Base-by-base conservation (phyloP, 2,113 vertebrate species). In the Mesocricetus auratus region DNA sequence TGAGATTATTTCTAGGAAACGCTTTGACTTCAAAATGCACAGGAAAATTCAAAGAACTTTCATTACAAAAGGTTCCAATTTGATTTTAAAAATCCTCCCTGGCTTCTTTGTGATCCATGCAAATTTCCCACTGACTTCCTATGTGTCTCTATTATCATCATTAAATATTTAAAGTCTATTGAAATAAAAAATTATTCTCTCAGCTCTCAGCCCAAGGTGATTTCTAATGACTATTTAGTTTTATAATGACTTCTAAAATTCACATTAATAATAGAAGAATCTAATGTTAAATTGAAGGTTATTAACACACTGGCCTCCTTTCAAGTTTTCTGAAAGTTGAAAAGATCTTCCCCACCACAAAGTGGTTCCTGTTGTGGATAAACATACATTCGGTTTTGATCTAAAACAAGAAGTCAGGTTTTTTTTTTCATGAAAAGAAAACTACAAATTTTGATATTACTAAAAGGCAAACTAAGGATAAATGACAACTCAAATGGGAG, bases 211-310 rank as follows among this genome's bases (percentile, higher is more conserved):
- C 95, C 94, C 90, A 94, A 97, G 97, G 97, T 97, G 97, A 97
- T 93, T 95, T 96, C 94, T 98, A 96, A 97, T 96, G 73, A 97
- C 85, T 94, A 94, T 92, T 96, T 95, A 74, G 95, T 95, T 97
- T 96, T 95, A 97, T 92, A 83, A 97, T 94, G 86, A 96, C 96
- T 96, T 97, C 92, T 94, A 4, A 96, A 97, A 94, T 95, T 94
- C 96, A 79, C 90, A 93, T 97, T 96, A 94, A 96, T 96, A 96
- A 97, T 91, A 94, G 68, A 96, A 95, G 85, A 97, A 96, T 79
- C 86, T 96, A 96, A 95, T 91, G 73, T 97, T 96, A 97, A 98
- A 97, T 95, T 91, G 93, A 95, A 97, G 82, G 89, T 96, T 96
- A 96, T 97, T 97, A 96, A 94, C 92, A 94, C 92, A 85, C 89